Percentiles rank a stretch among this genome's conserved stretches.
These are phyloP conservation scores for Caenorhabditis sp. DNA, from an alignment of 2,888 invertebrate species.

Conservation along the genomic window DNA sequence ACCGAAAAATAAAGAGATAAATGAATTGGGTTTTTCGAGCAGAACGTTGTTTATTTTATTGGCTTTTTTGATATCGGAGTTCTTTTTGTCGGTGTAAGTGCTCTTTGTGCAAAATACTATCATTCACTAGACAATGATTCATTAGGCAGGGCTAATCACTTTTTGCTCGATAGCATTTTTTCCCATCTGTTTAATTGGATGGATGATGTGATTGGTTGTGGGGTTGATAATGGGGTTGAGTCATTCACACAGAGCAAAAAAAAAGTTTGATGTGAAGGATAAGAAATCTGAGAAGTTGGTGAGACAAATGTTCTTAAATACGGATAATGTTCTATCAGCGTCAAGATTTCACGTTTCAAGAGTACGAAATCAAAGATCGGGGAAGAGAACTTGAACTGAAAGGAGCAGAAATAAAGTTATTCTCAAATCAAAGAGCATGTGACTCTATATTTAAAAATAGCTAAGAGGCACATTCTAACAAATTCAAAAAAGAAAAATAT, in stretches of 20 bases:
- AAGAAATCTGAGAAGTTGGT: neutral
- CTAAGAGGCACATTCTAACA: too few relatives aligned
- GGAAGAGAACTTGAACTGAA: neutral
- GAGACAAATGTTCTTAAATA: neutral
- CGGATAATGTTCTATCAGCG: neutral
- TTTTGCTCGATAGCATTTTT: neutral
- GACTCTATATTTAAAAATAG: too few relatives aligned
- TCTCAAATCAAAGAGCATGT: too few relatives aligned
- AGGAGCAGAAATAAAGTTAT: too few relatives aligned
- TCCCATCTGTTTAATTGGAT: neutral
- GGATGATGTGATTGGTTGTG: neutral
- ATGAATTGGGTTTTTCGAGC: slow-evolving; percentile 12
- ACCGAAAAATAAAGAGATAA: neutral
- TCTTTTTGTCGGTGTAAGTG: slow-evolving; percentile 7
- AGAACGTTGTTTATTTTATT: neutral
- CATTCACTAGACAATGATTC: neutral
- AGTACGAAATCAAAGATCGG: neutral
- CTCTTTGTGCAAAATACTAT: slow-evolving; percentile 5
- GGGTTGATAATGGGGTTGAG: neutral
- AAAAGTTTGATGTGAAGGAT: neutral
- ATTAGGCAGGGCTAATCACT: neutral
- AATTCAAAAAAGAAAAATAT: neutral
- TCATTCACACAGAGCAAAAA: neutral
- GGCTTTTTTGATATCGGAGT: slow-evolving; percentile 9
- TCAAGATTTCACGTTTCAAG: neutral